Percentiles rank a stretch among this genome's conserved stretches.
Conservation (phyloP, 2,113 vertebrate species). For the Parus major region DNA sequence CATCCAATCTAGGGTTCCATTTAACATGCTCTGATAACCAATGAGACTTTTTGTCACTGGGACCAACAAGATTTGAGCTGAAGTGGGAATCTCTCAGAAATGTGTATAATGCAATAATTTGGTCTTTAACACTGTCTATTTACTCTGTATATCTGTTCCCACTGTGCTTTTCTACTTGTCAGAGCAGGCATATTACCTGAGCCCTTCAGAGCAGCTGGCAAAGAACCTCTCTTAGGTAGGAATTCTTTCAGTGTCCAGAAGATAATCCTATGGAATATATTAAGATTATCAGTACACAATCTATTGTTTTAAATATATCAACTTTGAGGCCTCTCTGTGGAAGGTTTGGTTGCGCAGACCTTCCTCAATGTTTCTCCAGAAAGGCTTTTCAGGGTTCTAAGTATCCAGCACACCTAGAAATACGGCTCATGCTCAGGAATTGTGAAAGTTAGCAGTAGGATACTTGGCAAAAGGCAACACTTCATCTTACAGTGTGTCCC, state of each 20-base stretch:
- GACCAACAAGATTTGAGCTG: background rate
- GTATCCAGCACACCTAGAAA: background rate
- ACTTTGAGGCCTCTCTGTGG: background rate
- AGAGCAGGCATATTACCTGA: background rate
- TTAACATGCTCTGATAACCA: background rate
- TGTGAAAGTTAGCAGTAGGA: background rate
- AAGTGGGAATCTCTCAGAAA: background rate
- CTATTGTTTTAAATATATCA: background rate
- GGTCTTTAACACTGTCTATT: background rate
- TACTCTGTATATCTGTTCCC: background rate
- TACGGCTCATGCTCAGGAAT: background rate
- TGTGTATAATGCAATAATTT: background rate
- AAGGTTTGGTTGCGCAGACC: background rate
- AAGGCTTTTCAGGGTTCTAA: background rate
- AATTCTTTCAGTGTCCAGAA: background rate
- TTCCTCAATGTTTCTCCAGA: background rate
- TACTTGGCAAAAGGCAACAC: background rate
- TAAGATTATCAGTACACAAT: background rate
- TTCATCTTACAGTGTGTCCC: background rate
- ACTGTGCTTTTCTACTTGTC: background rate
- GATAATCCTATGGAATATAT: background rate
- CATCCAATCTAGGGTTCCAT: background rate
- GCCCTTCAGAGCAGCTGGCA: background rate
- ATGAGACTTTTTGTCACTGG: background rate
- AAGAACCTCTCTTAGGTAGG: background rate